Percentiles rank a stretch among this genome's conserved stretches.
Evolutionary conservation across 2,797 vertebrate genomes (phyloP).

Genomic region (Lagocephalus sceleratus): DNA sequence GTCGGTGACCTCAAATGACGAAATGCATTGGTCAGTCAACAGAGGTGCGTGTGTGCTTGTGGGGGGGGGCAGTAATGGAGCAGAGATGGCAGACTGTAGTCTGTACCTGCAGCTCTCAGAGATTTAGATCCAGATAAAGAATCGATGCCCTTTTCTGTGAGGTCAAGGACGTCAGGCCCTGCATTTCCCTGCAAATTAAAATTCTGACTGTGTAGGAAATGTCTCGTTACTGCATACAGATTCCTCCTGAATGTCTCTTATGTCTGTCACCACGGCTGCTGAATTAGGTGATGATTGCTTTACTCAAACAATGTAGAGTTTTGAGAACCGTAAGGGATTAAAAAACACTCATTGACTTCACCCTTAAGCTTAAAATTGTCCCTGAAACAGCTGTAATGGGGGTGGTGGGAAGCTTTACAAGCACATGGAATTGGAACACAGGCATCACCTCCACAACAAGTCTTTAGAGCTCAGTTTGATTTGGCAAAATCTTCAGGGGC

Average conservation of each 20-base stretch:
- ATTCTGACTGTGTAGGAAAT: conserved; percentile 35
- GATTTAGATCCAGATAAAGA: conserved; percentile 42
- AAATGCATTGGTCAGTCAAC: conserved; percentile 30
- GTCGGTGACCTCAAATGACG: conserved; percentile 45
- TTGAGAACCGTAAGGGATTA: conserved; percentile 19
- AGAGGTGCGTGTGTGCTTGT: too few relatives aligned
- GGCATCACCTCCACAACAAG: conserved; percentile 48
- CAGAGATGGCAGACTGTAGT: conserved; percentile 33
- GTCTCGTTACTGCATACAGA: conserved; percentile 50
- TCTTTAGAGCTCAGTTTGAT: conserved; percentile 63
- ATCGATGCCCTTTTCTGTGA: conserved; percentile 62
- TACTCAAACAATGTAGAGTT: conserved; percentile 1
- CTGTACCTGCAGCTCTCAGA: conserved; percentile 44
- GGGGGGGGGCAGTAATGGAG: conserved; percentile 34
- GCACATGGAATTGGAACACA: conserved; percentile 56
- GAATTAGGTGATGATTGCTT: conserved; percentile 8
- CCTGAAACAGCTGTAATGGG: conserved; percentile 22
- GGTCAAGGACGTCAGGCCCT: conserved; percentile 27
- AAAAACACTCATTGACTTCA: conserved; percentile 33
- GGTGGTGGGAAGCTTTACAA: conserved; percentile 13
- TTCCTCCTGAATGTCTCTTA: conserved; percentile 35
- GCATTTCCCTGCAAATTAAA: conserved; percentile 50
- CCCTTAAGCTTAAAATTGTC: conserved; percentile 18
- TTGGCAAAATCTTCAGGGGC: conserved; percentile 57
- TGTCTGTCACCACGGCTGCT: background rate